Evolutionary conservation across 2,113 vertebrate genomes (phyloP), one percentile per base, ranked within the genome.

Genomic region (Alexandromys fortis): DNA sequence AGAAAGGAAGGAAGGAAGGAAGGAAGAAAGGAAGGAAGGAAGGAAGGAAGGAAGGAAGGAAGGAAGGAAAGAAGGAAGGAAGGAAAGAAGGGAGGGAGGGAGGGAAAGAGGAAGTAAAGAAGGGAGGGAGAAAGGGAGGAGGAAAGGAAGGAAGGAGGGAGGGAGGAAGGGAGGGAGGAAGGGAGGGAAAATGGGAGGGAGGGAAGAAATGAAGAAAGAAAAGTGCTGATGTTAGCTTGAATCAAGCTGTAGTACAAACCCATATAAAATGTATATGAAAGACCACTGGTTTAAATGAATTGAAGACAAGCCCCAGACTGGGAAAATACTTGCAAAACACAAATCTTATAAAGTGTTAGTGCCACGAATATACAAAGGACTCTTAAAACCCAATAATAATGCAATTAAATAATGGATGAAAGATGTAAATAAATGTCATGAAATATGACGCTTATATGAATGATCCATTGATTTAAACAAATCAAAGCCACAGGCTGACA

Each of bases 371-470:
- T 19, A 85, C 47, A 94, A 83, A 94, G n/a, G 55, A 85, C 58
- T 88, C 81, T 70, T 77, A 88, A 92, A 94, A 89, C 35, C 83
- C 92, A 94, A 87, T 75, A 77, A 63, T 30, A 86, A 82, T 35
- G 35, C 76, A 96, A 45, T 92, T 89, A 28, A 85, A 70, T 83
- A 83, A 88, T 52, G 26, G 55, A 12, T 21, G 85, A 83, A 89
- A 92, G 14, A 58, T 79, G 47, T 90, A 83, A 91, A 68, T 4
- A 78, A 55, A 65, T 22, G 92, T n/a, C 28, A 75, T 49, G 12
- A 24, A 38, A 13, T 58, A 38, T 42, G 68, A 68, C 35, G 45
- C 12, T 45, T 42, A 22, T 49, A 26, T 26, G 33, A 94, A 94
- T 89, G 38, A 45, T 16, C 35, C 70, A 76, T 11, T 90, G 63